phyloP scores from a whole-genome alignment of 2,888 invertebrate genomes.

The Penaeus monodon region DNA sequence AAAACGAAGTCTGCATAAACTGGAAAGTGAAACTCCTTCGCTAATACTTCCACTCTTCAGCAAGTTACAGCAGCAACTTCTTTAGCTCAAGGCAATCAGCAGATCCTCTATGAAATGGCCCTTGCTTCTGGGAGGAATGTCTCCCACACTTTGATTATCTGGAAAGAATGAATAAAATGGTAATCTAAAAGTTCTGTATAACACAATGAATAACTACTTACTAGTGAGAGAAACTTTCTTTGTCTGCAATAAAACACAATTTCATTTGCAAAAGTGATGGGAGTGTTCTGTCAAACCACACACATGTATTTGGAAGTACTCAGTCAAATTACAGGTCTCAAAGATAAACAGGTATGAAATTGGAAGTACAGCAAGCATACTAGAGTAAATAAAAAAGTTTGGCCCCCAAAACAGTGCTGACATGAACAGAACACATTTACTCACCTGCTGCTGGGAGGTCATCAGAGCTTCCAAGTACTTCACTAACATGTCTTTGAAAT shows the following conservation, averaged over 20 bases:
- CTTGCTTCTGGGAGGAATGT: constrained; percentile 95
- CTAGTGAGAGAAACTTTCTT: not conserved
- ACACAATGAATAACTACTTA: not conserved
- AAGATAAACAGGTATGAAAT: too few relatives aligned
- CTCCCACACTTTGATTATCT: constrained; percentile 92
- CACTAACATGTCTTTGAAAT: constrained; percentile 90
- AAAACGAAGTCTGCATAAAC: too few relatives aligned
- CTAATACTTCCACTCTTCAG: not conserved
- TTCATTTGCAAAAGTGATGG: too few relatives aligned
- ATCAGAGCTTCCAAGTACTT: constrained; percentile 94
- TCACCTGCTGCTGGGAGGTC: constrained; percentile 93
- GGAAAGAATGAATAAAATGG: constrained; percentile 29
- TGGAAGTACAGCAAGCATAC: too few relatives aligned
- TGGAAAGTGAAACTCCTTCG: not conserved
- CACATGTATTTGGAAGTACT: too few relatives aligned
- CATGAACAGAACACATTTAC: not conserved
- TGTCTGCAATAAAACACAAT: too few relatives aligned
- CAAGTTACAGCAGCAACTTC: not conserved
- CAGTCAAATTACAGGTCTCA: too few relatives aligned
- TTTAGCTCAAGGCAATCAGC: not conserved
- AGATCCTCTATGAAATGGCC: constrained; percentile 79
- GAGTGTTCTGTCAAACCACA: too few relatives aligned
- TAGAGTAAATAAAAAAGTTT: not conserved
- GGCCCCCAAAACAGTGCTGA: constrained; percentile 8
- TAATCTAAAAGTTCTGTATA: not conserved